Conservation (phyloP, 2,797 vertebrate species). For the Astyanax mexicanus region DNA sequence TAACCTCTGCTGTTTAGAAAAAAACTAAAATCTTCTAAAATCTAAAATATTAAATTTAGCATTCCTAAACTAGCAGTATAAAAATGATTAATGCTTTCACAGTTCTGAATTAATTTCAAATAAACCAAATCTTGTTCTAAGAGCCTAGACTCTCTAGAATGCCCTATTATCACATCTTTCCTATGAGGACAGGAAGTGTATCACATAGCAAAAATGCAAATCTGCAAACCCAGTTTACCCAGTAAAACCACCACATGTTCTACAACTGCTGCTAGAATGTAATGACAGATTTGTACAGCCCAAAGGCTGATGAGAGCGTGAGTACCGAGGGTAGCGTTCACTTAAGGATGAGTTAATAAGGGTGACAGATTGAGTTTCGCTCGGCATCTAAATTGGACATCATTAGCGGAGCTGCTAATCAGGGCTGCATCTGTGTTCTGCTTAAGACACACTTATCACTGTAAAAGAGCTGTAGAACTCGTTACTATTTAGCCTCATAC, state of each 20-base stretch:
- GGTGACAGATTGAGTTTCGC: conserved; percentile 27
- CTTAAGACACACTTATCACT: conserved; percentile 9
- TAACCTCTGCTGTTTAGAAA: no score
- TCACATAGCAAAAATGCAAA: no score
- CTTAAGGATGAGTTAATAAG: conserved; percentile 29
- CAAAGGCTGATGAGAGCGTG: not conserved
- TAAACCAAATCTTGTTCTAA: no score
- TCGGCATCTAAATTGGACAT: conserved; percentile 19
- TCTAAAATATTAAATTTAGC: no score
- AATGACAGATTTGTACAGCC: not conserved
- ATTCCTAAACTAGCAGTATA: no score
- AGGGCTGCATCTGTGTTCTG: conserved; percentile 31
- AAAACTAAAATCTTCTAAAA: no score
- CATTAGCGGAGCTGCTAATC: conserved; percentile 34
- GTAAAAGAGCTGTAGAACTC: not conserved
- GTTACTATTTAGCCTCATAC: conserved; percentile 7
- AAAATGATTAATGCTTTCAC: no score
- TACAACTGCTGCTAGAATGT: not conserved
- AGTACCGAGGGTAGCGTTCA: not conserved
- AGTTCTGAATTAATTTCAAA: no score
- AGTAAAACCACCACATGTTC: not conserved
- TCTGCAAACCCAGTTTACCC: no score
- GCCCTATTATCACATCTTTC: no score
- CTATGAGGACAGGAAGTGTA: no score
- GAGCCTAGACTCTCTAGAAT: no score